phyloP scores from a whole-genome alignment of 2,113 vertebrate genomes.

The Argyrosomus japonicus region DNA sequence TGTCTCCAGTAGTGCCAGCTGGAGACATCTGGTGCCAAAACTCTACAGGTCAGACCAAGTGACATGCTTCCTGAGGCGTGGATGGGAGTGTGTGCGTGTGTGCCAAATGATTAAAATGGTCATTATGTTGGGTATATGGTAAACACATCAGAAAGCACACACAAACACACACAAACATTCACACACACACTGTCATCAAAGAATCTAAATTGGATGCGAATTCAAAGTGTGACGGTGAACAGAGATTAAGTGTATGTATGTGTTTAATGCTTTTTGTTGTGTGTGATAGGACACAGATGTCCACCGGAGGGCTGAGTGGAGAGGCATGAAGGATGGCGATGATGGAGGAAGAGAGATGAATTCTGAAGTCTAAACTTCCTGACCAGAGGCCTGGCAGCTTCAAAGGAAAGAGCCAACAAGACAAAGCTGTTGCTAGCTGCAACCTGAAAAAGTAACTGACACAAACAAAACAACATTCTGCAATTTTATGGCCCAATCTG shows the following conservation, averaged over 20 bases:
- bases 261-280: slow-evolving; percentile 3
- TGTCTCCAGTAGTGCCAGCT: slow-evolving; percentile 82
- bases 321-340: neutral
- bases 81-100: slow-evolving; percentile 44
- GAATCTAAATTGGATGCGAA: slow-evolving; percentile 12
- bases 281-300: slow-evolving; percentile 41
- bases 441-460: neutral
- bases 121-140: slow-evolving; percentile 42
- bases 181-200: slow-evolving; percentile 16
- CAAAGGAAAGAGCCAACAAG: slow-evolving; percentile 23
- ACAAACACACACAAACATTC: neutral
- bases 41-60: slow-evolving; percentile 83
- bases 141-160: slow-evolving; percentile 19
- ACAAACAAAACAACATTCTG: slow-evolving; percentile 9
- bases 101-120: slow-evolving; percentile 60
- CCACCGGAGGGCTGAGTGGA: slow-evolving; percentile 19
- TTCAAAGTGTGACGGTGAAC: slow-evolving; percentile 5
- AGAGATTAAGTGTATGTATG: neutral
- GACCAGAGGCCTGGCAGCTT: slow-evolving; percentile 28
- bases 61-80: slow-evolving; percentile 76
- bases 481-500: neutral
- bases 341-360: slow-evolving; percentile 6
- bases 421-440: slow-evolving; percentile 19
- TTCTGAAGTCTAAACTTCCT: slow-evolving; percentile 20
- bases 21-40: slow-evolving; percentile 84